Evolutionary conservation across 2,113 vertebrate species (phyloP).

Genomic region (Actenoides hombroni): DNA sequence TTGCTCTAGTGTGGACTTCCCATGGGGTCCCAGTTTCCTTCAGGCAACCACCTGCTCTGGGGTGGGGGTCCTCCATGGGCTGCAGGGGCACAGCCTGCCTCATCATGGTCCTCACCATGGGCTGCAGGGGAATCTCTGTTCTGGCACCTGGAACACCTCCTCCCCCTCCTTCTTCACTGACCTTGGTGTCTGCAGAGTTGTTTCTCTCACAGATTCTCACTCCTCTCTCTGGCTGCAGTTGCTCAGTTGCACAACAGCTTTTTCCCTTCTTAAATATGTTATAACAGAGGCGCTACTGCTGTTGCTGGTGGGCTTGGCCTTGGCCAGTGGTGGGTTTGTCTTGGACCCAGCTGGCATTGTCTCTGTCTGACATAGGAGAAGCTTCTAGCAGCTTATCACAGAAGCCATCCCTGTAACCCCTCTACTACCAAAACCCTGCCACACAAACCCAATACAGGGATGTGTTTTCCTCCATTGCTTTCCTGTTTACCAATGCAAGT

Average conservation of each 20-base stretch:
- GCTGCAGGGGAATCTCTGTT: neutral
- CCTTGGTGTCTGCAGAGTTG: neutral
- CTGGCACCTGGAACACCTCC: neutral
- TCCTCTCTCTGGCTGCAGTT: neutral
- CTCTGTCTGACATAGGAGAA: neutral
- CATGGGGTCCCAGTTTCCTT: too few species aligned
- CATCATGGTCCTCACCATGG: neutral
- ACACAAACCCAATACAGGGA: neutral
- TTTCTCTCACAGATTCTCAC: neutral
- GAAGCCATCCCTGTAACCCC: neutral
- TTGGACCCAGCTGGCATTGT: neutral
- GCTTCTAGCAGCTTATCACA: neutral
- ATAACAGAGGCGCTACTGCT: neutral
- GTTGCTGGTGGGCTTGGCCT: neutral
- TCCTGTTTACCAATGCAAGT: neutral
- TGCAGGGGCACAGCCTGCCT: neutral
- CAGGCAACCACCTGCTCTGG: neutral
- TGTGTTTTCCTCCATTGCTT: neutral
- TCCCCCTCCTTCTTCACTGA: neutral
- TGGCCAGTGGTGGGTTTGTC: neutral
- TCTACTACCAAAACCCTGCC: neutral
- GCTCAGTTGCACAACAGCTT: too few species aligned
- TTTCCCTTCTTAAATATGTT: neutral
- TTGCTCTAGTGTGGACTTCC: neutral
- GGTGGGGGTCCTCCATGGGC: neutral